phyloP scores from a whole-genome alignment of 2,888 invertebrate species.

The Diplazon laetatorius region DNA sequence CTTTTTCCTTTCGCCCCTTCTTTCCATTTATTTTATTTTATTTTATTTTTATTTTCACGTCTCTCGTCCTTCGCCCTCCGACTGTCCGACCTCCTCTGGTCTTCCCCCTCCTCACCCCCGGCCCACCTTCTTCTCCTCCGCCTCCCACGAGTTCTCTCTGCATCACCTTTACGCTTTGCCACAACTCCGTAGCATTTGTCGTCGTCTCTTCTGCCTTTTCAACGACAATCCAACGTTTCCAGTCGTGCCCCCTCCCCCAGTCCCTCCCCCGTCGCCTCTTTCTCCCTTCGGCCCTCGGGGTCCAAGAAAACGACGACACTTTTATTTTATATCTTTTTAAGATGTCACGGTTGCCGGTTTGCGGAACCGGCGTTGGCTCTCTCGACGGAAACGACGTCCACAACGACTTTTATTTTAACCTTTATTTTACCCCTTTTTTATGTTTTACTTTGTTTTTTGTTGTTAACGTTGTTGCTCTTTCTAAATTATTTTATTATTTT shows the following conservation, averaged over 20 bases:
- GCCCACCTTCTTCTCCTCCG: slow-evolving; percentile 11
- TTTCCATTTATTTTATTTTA: slow-evolving; percentile 53
- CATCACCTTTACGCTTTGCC: slow-evolving; percentile 15
- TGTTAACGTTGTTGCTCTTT: not conserved
- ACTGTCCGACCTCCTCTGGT: slow-evolving; percentile 13
- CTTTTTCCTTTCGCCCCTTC: slow-evolving; percentile 34
- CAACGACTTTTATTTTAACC: slow-evolving; percentile 8
- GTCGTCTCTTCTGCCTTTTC: slow-evolving; percentile 5
- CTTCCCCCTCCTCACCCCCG: slow-evolving; percentile 9
- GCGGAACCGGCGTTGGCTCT: not conserved
- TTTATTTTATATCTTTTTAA: slow-evolving; percentile 17
- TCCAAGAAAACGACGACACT: slow-evolving; percentile 13
- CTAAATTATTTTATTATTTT: not conserved
- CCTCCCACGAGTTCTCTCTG: no score
- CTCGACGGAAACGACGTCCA: slow-evolving; percentile 11
- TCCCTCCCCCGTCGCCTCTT: not conserved
- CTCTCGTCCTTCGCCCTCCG: slow-evolving; percentile 1
- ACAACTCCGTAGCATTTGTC: slow-evolving; percentile 33
- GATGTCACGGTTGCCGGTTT: not conserved
- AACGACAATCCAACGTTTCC: slow-evolving; percentile 24
- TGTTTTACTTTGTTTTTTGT: not conserved
- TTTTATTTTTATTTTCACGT: no score
- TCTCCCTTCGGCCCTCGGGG: no score
- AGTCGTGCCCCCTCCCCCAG: not conserved
- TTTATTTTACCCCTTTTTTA: slow-evolving; percentile 14